Conservation (phyloP, 2,888 invertebrate genomes). For the Sicus ferrugineus region DNA sequence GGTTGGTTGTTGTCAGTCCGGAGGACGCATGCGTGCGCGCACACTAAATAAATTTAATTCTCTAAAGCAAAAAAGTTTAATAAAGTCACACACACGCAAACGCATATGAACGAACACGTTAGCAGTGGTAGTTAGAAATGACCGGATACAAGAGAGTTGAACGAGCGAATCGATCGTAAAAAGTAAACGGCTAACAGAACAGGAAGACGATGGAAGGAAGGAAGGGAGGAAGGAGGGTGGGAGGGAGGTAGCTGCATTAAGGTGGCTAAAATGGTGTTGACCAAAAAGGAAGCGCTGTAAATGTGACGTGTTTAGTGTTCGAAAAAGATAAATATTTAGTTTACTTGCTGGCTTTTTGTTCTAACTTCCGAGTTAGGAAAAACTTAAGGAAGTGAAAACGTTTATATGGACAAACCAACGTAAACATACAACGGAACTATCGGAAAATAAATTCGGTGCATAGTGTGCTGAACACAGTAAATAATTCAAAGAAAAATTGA, state of each 20-base stretch:
- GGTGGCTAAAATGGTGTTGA: constrained; percentile 9
- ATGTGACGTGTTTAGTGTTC: constrained; percentile 8
- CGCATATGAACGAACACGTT: neutral
- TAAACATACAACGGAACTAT: neutral
- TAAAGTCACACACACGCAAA: neutral
- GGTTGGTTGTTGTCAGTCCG: neutral
- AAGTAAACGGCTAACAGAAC: neutral
- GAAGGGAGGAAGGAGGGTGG: neutral
- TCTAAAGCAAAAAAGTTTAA: neutral
- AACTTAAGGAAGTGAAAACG: constrained; percentile 26
- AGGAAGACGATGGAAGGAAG: too few species aligned
- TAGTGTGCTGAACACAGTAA: neutral
- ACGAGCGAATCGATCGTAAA: constrained; percentile 8
- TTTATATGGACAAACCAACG: neutral
- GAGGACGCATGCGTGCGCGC: constrained; percentile 22
- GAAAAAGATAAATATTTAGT: neutral
- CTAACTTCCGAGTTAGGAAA: neutral
- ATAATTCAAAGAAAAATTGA: neutral
- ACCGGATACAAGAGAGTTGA: constrained; percentile 24
- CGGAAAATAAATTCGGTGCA: neutral
- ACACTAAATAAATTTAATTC: neutral
- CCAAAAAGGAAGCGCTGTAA: constrained; percentile 15
- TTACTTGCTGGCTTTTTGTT: neutral
- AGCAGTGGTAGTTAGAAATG: neutral
- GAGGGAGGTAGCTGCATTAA: constrained; percentile 3